Evolutionary conservation across 2,797 vertebrate species (phyloP), one percentile per base, ranked within the genome.

Genomic region (Lagocephalus sceleratus): DNA sequence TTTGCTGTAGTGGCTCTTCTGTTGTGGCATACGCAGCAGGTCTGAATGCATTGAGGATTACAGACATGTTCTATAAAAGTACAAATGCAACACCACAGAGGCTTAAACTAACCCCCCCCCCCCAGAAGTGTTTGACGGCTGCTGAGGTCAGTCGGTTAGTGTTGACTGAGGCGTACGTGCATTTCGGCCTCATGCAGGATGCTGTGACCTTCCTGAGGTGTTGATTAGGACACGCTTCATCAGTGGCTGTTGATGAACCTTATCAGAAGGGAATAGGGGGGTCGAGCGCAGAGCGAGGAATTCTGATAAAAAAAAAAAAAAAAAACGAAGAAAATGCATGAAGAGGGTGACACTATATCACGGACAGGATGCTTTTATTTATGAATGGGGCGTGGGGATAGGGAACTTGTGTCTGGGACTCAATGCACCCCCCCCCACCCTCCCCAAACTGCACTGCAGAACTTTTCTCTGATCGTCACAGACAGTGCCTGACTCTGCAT

Each of bases 371-470:
- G 8, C 21, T 26, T 51, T 20, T 29, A 6, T 75, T 72, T 54
- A 64, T 78, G 74, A 83, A 77, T 72, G 57, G 41, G 44, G 35
- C 17, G 9, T 32, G 29, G 56, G 4, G 17, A 45, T 53, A 16
- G 20, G 54, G 61, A 63, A 16, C 52, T 42, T 3, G 14, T 52
- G 55, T 29, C 67, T 49, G 60, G 51, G 43, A 49, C 45, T 22
- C 3, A 25, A 51, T n/a, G n/a, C n/a, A n/a, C n/a, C n/a, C n/a
- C 58, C 54, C 63, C 56, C 68, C 63, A 57, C 29, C 67, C 72
- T 57, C 75, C 53, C 61, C 77, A 80, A 80, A 74, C 90, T 89
- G 90, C 90, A 91, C 82, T 92, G 90, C 91, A 92, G 89, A 91
- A 90, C 85, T 90, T 87, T 85, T 81, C 70, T 80, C 67, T 81